Conservation (phyloP, 2,888 invertebrate genomes). For the Galeopsomyia nigrocyanea region DNA sequence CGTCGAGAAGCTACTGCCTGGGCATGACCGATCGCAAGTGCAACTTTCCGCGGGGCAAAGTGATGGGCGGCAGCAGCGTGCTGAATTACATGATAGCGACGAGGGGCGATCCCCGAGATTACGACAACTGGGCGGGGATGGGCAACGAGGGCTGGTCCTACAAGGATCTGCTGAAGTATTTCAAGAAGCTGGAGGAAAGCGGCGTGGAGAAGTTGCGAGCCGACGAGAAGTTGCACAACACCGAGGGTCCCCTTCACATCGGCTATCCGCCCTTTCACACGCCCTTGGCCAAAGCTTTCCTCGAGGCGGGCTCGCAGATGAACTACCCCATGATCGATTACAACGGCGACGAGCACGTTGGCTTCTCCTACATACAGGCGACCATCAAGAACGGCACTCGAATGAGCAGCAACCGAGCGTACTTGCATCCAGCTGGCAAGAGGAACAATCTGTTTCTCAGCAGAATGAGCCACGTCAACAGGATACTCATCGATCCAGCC, state of each 20-base stretch:
- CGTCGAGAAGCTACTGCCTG: slow-evolving; percentile 79
- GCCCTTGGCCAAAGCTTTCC: slow-evolving; percentile 74
- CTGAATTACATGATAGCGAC: slow-evolving; percentile 87
- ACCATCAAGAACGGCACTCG: slow-evolving; percentile 78
- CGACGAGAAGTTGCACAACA: slow-evolving; percentile 71
- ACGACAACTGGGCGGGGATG: slow-evolving; percentile 80
- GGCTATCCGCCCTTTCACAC: slow-evolving; percentile 72
- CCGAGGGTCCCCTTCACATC: slow-evolving; percentile 73
- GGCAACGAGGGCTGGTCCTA: slow-evolving; percentile 84
- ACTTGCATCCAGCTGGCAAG: slow-evolving; percentile 73
- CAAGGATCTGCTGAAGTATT: slow-evolving; percentile 80
- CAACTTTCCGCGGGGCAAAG: slow-evolving; percentile 75
- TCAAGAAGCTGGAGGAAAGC: slow-evolving; percentile 82
- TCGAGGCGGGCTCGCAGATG: slow-evolving; percentile 75
- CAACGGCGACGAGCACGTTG: slow-evolving; percentile 75
- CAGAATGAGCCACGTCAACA: slow-evolving; percentile 74
- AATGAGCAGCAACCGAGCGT: slow-evolving; percentile 78
- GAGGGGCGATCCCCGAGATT: slow-evolving; percentile 79
- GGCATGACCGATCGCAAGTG: slow-evolving; percentile 67
- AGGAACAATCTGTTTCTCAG: slow-evolving; percentile 76
- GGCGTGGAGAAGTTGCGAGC: slow-evolving; percentile 49
- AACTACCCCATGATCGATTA: slow-evolving; percentile 75
- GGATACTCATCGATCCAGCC: slow-evolving; percentile 72
- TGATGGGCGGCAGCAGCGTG: slow-evolving; percentile 85
- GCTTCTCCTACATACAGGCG: slow-evolving; percentile 75